These are phyloP conservation scores for Miniopterus natalensis DNA, from an alignment of 2,113 vertebrate genomes.

Conservation along the genomic window DNA sequence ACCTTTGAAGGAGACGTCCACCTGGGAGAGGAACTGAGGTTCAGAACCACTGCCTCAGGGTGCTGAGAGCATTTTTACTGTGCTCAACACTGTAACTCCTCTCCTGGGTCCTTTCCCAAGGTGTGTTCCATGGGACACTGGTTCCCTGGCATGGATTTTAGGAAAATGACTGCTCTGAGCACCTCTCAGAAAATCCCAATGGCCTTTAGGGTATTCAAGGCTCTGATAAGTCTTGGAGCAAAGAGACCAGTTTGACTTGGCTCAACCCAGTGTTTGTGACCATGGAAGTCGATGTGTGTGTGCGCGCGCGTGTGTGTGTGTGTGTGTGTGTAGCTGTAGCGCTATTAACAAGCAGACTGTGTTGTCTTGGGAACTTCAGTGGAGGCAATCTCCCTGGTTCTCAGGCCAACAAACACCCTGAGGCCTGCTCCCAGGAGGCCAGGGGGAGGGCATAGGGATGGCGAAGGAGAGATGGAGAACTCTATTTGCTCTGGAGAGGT, in stretches of 20 bases:
- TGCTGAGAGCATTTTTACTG: accelerated
- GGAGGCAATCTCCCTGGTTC: not conserved
- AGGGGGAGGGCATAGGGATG: not conserved
- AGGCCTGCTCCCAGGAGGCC: not conserved
- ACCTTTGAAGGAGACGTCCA: not conserved
- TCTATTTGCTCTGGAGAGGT: not conserved
- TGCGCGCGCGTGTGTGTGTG: not conserved
- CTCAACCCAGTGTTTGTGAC: not conserved
- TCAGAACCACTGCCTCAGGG: not conserved
- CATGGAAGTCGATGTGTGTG: not conserved
- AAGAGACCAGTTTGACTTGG: not conserved
- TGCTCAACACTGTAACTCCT: not conserved
- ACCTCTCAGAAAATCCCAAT: not conserved
- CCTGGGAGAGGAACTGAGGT: not conserved
- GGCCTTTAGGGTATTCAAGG: not conserved
- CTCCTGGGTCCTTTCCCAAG: not conserved
- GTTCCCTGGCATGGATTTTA: not conserved
- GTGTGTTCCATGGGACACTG: not conserved
- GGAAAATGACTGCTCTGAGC: not conserved
- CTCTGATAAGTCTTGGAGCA: conserved; percentile 36
- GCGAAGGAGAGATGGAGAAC: not conserved
- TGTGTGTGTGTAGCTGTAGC: not conserved
- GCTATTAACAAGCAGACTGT: not conserved
- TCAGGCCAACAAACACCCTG: not conserved
- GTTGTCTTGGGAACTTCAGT: not conserved